Conservation (phyloP, 2,797 vertebrate species). For the Prionace glauca region DNA sequence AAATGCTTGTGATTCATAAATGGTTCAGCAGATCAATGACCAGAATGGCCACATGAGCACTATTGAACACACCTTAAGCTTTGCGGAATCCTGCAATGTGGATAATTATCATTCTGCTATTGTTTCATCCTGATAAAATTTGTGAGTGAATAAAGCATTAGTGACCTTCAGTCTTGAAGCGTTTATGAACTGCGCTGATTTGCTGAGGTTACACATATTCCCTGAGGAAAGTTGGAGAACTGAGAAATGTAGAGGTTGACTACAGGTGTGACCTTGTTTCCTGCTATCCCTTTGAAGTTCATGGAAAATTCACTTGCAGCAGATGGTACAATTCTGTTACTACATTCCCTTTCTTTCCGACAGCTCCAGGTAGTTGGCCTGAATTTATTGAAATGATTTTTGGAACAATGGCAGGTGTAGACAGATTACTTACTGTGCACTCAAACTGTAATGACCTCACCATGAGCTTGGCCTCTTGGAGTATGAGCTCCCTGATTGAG, state of each 20-base stretch:
- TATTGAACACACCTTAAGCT: background rate
- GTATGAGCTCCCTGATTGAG: no score
- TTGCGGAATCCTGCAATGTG: background rate
- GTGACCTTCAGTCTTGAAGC: background rate
- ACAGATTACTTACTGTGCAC: background rate
- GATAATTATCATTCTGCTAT: background rate
- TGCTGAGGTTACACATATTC: background rate
- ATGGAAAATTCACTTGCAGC: background rate
- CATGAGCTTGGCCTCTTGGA: no score
- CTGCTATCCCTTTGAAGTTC: background rate
- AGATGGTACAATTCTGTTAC: background rate
- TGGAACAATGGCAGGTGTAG: background rate
- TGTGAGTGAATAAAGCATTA: background rate
- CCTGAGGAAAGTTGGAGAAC: background rate
- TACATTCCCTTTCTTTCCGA: background rate
- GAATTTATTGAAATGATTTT: background rate
- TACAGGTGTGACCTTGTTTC: background rate
- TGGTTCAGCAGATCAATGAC: background rate
- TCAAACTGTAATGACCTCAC: background rate
- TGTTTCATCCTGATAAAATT: background rate
- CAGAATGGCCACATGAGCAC: background rate
- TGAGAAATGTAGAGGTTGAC: background rate
- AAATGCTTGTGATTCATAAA: background rate
- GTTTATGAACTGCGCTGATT: background rate
- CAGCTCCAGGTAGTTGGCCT: background rate